A percentile compares a stretch with the other conserved stretches of the same genome.
Conservation (phyloP, 2,113 vertebrate species). For the Osmerus mordax region DNA sequence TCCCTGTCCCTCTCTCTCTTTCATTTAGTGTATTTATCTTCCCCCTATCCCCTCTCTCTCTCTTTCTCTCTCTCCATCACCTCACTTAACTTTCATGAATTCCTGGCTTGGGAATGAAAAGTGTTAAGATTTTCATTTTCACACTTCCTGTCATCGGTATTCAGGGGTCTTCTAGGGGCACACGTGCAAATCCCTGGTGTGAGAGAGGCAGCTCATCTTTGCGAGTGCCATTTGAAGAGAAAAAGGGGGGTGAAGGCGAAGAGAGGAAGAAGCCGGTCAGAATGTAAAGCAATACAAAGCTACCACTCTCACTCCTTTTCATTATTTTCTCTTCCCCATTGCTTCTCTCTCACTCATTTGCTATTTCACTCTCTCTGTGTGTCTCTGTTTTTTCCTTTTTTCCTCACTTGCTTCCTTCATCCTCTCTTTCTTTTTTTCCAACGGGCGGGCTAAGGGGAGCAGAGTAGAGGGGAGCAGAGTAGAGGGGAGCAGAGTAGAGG, state of each 20-base stretch:
- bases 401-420: too few species aligned
- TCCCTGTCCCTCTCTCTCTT: background rate
- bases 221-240: background rate
- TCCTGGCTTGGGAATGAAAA: background rate
- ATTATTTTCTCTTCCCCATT: too few species aligned
- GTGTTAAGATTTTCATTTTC: too few species aligned
- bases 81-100: background rate
- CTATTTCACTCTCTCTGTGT: background rate
- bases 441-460: background rate
- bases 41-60: background rate
- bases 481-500: background rate
- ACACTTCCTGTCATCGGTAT: too few species aligned
- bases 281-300: constrained; percentile 8
- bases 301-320: background rate
- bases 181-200: background rate
- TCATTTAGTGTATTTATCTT: background rate
- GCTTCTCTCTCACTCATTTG: background rate
- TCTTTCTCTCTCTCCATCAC: constrained; percentile 8
- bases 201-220: constrained; percentile 1
- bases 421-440: too few species aligned
- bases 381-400: too few species aligned
- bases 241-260: too few species aligned
- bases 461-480: constrained; percentile 2
- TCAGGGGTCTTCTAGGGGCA: too few species aligned
- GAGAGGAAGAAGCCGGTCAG: background rate